phyloP scores from a whole-genome alignment of 2,113 vertebrate genomes.

The Sciurus niger region DNA sequence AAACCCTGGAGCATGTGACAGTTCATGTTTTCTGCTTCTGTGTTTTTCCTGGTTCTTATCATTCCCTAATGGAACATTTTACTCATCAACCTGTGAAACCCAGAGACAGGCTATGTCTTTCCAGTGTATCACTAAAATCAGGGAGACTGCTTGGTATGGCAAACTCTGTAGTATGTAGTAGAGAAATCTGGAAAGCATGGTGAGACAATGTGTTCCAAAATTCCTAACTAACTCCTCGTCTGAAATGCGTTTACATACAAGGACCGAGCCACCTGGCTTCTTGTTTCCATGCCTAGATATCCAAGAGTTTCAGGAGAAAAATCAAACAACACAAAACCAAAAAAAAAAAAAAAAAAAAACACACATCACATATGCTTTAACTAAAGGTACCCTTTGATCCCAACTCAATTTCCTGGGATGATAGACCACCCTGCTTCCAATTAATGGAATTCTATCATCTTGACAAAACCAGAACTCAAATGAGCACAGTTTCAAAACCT shows the following conservation, averaged over 20 bases:
- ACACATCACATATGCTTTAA: background rate
- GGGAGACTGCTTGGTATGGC: too few relatives aligned
- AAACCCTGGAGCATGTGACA: fast-evolving
- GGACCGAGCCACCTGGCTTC: background rate
- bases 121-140: too few relatives aligned
- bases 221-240: background rate
- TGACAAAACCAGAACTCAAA: constrained; percentile 1
- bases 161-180: background rate
- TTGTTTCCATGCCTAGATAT: background rate
- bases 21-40: fast-evolving
- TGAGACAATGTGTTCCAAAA: background rate
- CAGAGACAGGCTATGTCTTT: background rate
- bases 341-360: background rate
- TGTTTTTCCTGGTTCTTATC: background rate
- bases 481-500: background rate
- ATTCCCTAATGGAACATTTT: background rate
- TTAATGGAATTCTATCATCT: constrained; percentile 14
- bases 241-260: background rate
- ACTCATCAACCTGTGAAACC: background rate
- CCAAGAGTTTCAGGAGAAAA: background rate
- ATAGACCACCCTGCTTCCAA: background rate
- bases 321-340: background rate
- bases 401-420: background rate
- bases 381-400: background rate
- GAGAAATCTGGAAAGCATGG: fast-evolving